These are phyloP conservation scores for Cyclopterus lumpus DNA, from an alignment of 2,797 vertebrate genomes.

Conservation along the genomic window DNA sequence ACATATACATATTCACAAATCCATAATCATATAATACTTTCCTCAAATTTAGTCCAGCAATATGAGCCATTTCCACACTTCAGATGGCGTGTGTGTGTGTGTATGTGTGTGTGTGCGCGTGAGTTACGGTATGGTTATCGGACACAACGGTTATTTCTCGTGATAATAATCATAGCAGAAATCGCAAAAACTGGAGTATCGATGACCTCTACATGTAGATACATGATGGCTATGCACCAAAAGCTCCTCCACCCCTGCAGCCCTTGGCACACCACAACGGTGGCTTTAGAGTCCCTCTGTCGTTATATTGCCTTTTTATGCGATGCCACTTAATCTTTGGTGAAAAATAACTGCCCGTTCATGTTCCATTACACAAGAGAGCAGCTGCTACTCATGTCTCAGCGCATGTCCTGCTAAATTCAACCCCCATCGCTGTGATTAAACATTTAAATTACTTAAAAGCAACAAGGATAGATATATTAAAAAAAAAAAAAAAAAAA, in stretches of 20 bases:
- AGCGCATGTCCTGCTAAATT: conserved; percentile 39
- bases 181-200: conserved; percentile 56
- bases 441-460: conserved; percentile 74
- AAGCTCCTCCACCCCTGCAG: conserved; percentile 48
- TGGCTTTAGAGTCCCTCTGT: conserved; percentile 55
- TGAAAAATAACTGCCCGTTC: conserved; percentile 81
- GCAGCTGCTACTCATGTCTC: conserved; percentile 49
- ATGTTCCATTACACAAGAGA: conserved; percentile 43
- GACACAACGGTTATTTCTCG: conserved; percentile 52
- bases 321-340: conserved; percentile 89
- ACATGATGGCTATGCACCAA: conserved; percentile 53
- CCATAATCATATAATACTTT: conserved; percentile 55
- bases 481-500: conserved; percentile 32
- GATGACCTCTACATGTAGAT: conserved; percentile 54
- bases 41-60: conserved; percentile 55
- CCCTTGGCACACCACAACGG: conserved; percentile 52
- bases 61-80: conserved; percentile 55
- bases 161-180: conserved; percentile 56
- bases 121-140: conserved; percentile 36
- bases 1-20: conserved; percentile 85
- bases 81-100: conserved; percentile 32
- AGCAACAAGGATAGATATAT: conserved; percentile 50
- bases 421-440: conserved; percentile 25
- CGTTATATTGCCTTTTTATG: conserved; percentile 81
- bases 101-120: conserved; percentile 20